phyloP scores from a whole-genome alignment of 2,888 invertebrate genomes.

The Carabus problematicus region DNA sequence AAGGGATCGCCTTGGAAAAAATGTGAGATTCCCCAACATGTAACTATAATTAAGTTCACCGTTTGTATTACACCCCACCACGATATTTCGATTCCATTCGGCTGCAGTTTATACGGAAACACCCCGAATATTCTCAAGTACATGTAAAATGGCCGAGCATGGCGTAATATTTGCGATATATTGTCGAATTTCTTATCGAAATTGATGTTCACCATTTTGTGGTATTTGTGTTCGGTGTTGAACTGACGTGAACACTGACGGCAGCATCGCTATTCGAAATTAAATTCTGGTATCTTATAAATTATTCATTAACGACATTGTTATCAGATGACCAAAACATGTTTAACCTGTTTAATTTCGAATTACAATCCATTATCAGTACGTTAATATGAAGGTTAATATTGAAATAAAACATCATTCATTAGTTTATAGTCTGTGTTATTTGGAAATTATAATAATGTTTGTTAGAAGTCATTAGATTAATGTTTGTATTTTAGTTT shows the following conservation, averaged over 20 bases:
- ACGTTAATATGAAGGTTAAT: too few species aligned
- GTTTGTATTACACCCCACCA: slow-evolving; percentile 30
- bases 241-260: neutral
- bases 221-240: neutral
- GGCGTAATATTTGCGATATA: slow-evolving; percentile 22
- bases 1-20: slow-evolving; percentile 32
- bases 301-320: too few species aligned
- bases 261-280: too few species aligned
- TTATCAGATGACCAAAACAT: too few species aligned
- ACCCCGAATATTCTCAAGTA: slow-evolving; percentile 34
- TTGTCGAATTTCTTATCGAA: slow-evolving; percentile 5
- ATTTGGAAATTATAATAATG: neutral
- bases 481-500: neutral
- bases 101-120: slow-evolving; percentile 27
- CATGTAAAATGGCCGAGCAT: slow-evolving; percentile 23
- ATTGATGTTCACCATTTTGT: slow-evolving; percentile 8
- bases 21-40: slow-evolving; percentile 29
- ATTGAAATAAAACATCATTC: too few species aligned
- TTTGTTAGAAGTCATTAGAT: neutral
- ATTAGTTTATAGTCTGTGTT: too few species aligned
- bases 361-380: too few species aligned
- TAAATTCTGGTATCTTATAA: too few species aligned
- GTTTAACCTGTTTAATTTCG: too few species aligned
- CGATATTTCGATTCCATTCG: slow-evolving; percentile 8
- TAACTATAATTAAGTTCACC: slow-evolving; percentile 7